Evolutionary conservation across 2,797 vertebrate species (phyloP), one percentile per base, ranked within the genome.

Genomic region (Esox masquinongy): DNA sequence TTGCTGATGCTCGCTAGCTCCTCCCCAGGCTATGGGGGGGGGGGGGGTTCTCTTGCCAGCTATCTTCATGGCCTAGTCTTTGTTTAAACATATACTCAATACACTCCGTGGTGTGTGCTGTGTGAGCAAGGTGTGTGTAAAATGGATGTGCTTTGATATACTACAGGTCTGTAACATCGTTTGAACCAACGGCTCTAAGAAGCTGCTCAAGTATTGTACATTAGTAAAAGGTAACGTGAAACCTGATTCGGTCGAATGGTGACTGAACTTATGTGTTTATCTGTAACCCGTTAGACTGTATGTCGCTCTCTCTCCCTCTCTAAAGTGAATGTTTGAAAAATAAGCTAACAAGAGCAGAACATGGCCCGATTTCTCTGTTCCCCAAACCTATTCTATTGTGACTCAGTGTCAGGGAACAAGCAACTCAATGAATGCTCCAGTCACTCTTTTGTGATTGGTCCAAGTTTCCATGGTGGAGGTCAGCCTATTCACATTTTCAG

Each of bases 11-110:
- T 61, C 9, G 56, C 43, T 64, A 19, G 72, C 79, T 74, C 79
- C 76, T 79, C 82, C 76, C 70, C 14, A 2, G 73, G 76, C 83
- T 61, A 80, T 36, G 6, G 68, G 76, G n/a, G n/a, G n/a, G n/a
- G n/a, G n/a, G n/a, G n/a, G 70, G 59, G 79, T 77, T 78, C 11
- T 26, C 56, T 61, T 61, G 77, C 78, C 66, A 53, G 76, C 17
- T 68, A 67, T 72, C 59, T 71, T 53, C 80, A 82, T 75, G 82
- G 81, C 81, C 88, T 84, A 87, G 85, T 87, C 75, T 85, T 76
- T 47, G 51, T 59, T 39, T 47, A 47, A 47, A 47, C 43, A 14
- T 47, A 14, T 47, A 47, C 43, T 47, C 12, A 47, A 14, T 14
- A 47, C 43, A 47, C 43, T 11, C 43, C 36, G 5, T 39, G 7